Evolutionary conservation across 2,888 invertebrate species (phyloP), one percentile per base, ranked within the genome.

Genomic region (Embidobia sp.): DNA sequence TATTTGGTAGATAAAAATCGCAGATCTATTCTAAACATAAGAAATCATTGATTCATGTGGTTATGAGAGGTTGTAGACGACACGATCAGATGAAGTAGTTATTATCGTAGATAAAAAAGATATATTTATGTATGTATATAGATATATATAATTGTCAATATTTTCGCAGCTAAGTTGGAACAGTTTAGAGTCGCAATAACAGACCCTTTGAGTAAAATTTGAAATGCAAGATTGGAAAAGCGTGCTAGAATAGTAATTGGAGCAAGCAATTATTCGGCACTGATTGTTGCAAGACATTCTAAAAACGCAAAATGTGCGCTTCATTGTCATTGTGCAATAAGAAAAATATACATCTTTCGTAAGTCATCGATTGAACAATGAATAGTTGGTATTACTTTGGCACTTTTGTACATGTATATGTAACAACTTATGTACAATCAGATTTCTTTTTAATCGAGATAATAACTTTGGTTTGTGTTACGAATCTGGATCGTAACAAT

Each of bases 401-500:
- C 44, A 49, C 63, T 59, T 53, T 57, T 42, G 26, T 49, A 27
- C 26, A 27, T 18, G n/a, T 49, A n/a, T 16, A 40, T 27, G 11
- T 40, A 18, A n/a, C n/a, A n/a, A n/a, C n/a, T n/a, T n/a, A n/a
- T n/a, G n/a, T n/a, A n/a, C n/a, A n/a, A n/a, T n/a, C n/a, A n/a
- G n/a, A n/a, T 13, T n/a, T 48, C 27, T 6, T 51, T 59, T 85
- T 83, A 89, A 79, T 88, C 87, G 74, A 89, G 81, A 67, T 86
- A 87, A 79, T 88, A 89, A 37, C 85, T 84, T 80, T 89, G 89
- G 59, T 83, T 85, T 31, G 81, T 79, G 72, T 86, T 85, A 69
- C 86, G 87, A 76, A 94, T 90, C 83, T 92, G 91, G 77, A 97
- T 93, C 72, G 92, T 92, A 49, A 97, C 92, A 33, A 93, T 92